Evolutionary conservation across 1,140 invertebrate species (phyloP).

Genomic region (Whitmania pigra): DNA sequence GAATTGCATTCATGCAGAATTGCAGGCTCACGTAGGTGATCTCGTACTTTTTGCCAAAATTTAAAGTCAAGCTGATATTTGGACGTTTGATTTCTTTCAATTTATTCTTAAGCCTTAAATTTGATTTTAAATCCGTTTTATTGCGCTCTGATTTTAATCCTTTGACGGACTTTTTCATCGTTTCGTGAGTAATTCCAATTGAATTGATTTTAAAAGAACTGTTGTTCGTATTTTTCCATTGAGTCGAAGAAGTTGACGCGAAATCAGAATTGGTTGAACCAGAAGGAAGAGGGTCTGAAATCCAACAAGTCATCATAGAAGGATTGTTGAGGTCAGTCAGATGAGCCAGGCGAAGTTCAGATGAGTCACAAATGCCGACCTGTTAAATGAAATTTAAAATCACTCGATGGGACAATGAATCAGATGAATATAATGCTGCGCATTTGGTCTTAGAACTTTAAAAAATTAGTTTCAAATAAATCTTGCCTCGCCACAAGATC

Average conservation of each 20-base stretch:
- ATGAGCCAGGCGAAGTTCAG: slow-evolving; percentile 56
- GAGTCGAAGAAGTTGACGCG: too few species aligned
- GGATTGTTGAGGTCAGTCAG: slow-evolving; percentile 92
- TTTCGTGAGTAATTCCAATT: too few species aligned
- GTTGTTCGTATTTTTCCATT: too few species aligned
- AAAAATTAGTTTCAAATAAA: too few species aligned
- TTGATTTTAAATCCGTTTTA: too few species aligned
- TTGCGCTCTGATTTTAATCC: too few species aligned
- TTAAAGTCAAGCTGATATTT: slow-evolving; percentile 39
- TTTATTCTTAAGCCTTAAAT: slow-evolving; percentile 28
- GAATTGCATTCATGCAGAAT: slow-evolving; percentile 66
- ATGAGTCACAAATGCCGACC: slow-evolving; percentile 75
- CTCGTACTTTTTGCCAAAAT: slow-evolving; percentile 80
- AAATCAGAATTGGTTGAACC: not conserved
- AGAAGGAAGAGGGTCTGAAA: slow-evolving; percentile 49
- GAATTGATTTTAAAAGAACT: too few species aligned
- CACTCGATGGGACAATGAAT: too few species aligned
- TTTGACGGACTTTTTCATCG: too few species aligned
- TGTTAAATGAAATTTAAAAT: slow-evolving; percentile 34
- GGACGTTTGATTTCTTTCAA: slow-evolving; percentile 30
- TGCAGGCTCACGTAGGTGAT: slow-evolving; percentile 87
- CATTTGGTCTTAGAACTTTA: too few species aligned
- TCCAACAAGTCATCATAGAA: slow-evolving; percentile 71
- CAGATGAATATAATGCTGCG: too few species aligned
- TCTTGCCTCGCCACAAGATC: too few species aligned